phyloP scores from a whole-genome alignment of 2,113 vertebrate species.

The Equus przewalskii region DNA sequence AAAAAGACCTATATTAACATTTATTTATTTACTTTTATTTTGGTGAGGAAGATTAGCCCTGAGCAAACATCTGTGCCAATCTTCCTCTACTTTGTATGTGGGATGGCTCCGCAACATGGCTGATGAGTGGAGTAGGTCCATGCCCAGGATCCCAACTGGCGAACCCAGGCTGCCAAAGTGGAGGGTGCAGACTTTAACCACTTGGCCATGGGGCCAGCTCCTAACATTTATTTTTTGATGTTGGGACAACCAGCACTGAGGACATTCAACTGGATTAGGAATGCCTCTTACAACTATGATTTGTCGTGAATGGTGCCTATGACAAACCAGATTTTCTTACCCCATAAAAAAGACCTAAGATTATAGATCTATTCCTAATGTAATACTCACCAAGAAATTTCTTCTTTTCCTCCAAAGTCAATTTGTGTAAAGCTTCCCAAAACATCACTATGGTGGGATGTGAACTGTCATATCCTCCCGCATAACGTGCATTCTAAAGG shows the following conservation, averaged over 20 bases:
- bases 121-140: too few relatives aligned
- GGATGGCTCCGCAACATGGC: too few relatives aligned
- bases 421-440: slow-evolving; percentile 92
- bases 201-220: too few relatives aligned
- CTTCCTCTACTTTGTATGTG: too few relatives aligned
- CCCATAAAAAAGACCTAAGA: neutral
- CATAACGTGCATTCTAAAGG: slow-evolving; percentile 89
- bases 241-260: neutral
- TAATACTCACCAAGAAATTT: slow-evolving; percentile 90
- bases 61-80: too few relatives aligned
- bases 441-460: slow-evolving; percentile 90
- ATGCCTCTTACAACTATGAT: neutral
- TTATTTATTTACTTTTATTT: too few relatives aligned
- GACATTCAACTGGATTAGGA: neutral
- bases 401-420: slow-evolving; percentile 89
- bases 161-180: too few relatives aligned
- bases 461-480: slow-evolving; percentile 80
- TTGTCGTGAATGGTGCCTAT: neutral
- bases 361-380: neutral
- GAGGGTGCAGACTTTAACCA: too few relatives aligned
- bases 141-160: too few relatives aligned
- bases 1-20: neutral
- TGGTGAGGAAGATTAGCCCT: too few relatives aligned
- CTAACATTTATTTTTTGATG: neutral
- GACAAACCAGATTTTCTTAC: neutral